These are phyloP conservation scores for Rutpela maculata DNA, from an alignment of 2,888 invertebrate species.

Conservation along the genomic window DNA sequence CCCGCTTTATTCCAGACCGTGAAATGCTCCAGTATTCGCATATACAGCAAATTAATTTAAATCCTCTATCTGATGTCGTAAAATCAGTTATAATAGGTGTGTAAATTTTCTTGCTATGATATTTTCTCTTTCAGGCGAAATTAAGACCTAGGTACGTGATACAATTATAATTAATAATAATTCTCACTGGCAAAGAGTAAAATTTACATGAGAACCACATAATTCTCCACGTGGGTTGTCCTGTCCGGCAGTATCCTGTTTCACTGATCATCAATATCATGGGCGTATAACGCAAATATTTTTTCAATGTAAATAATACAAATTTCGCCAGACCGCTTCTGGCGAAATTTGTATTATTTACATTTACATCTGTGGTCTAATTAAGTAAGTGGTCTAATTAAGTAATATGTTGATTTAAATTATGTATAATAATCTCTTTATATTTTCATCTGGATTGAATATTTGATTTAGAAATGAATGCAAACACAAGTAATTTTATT, in stretches of 20 bases:
- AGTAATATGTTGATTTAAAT: neutral
- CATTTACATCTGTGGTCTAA: too few species aligned
- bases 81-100: too few species aligned
- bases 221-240: neutral
- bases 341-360: too few species aligned
- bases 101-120: too few species aligned
- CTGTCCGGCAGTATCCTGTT: neutral
- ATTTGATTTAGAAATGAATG: neutral
- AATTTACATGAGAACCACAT: neutral
- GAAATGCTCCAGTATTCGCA: too few species aligned
- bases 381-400: too few species aligned
- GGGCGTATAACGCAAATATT: slow-evolving; percentile 1
- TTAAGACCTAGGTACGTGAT: too few species aligned
- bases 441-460: neutral
- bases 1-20: too few species aligned
- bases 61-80: too few species aligned
- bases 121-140: too few species aligned
- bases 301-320: neutral
- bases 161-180: too few species aligned
- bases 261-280: neutral
- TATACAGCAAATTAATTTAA: too few species aligned
- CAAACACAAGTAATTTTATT: neutral
- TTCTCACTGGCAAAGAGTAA: neutral
- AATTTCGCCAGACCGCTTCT: neutral
- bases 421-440: neutral